Evolutionary conservation across 2,113 vertebrate species (phyloP), one percentile per base, ranked within the genome.

Genomic region (Heterotis niloticus): DNA sequence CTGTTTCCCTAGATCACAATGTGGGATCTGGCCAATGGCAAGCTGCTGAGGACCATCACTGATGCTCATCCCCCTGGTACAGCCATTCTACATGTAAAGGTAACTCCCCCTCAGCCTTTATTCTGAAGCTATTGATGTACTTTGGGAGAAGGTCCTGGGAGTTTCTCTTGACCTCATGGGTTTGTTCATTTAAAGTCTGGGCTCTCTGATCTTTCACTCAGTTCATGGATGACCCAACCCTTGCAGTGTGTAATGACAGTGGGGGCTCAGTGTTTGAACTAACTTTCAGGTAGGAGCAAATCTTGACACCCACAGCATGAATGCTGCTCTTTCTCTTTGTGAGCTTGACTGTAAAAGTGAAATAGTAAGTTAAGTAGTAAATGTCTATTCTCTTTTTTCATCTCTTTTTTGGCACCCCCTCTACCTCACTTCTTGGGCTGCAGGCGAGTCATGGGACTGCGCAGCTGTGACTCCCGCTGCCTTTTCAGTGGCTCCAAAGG

Each of bases 401-500:
- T n/a, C 7, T 7, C 34, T 44, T 44, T 44, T 7, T 44, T 7
- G 34, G 34, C 34, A 44, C 34, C 12, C 18, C 5, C 16, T 24
- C 16, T 52, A 7, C 5, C 13, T 1, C 5, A 34, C 11, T 16
- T 23, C 29, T 44, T 24, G 12, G 34, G 17, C 71, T 52, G 13
- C 84, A 99, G 98, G 90, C 94, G 98, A 84, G 95, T 99, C 73
- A 99, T 99, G 96, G 98, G 96, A 70, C 95, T 98, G 91, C 94
- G 98, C 68, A 96, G 96, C 0, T 99, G 98, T 60, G 96, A 99
- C 70, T 99, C 98, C 20, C 91, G 96, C 0, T 99, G 98, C 88
- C 94, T 99, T 64, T 99, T 99, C 90, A 99, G 98, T 68, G 98
- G 98, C 64, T 98, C 97, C 5, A 99, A 99, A 89, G 98, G 97